Base-by-base conservation (phyloP, 1,140 invertebrate genomes). In the Trissolcus basalis region DNA sequence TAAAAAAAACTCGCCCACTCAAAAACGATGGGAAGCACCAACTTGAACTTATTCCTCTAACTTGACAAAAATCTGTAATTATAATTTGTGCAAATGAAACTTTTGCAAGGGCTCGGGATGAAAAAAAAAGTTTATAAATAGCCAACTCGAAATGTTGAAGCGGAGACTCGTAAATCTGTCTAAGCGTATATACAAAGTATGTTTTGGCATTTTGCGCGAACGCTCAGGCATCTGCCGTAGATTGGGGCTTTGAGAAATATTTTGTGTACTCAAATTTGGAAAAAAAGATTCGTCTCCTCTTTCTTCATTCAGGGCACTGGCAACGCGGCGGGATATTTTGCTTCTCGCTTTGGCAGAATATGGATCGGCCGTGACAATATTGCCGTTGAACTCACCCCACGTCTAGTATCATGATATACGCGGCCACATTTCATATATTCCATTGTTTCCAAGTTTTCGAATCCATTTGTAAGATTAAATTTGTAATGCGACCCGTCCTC, bases 401-500 rank as follows among this genome's bases (percentile, higher is more conserved):
- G 81, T 83, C 82, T 80, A 80, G 73, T 63, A 71, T 77, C 77
- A 79, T 87, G 85, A 87, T 88, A 85, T 87, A 87, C 82, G 82
- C 81, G 80, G 84, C 85, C 85, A 84, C 86, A 88, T 86, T 85
- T 88, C 86, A 87, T 88, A 87, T 87, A 88, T 88, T 88, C 86
- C 83, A 89, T 89, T 88, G 87, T 88, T 89, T 89, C 87, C 86
- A 89, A 89, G 87, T 88, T 89, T 89, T 89, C 87, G 84, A 85
- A 88, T 89, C 87, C 87, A 89, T 89, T 89, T 89, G 87, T 89
- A 89, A 89, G 87, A 89, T 89, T 89, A 89, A 89, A 89, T 89
- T 89, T 89, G 87, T 89, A 89, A 89, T 88, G 84, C 87, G 83
- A 63, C 50, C 50, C 67, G 60, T 56, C 64, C 65, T 48, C 5